Evolutionary conservation across 2,888 invertebrate species (phyloP).

Genomic region (Creontiades dilutus): DNA sequence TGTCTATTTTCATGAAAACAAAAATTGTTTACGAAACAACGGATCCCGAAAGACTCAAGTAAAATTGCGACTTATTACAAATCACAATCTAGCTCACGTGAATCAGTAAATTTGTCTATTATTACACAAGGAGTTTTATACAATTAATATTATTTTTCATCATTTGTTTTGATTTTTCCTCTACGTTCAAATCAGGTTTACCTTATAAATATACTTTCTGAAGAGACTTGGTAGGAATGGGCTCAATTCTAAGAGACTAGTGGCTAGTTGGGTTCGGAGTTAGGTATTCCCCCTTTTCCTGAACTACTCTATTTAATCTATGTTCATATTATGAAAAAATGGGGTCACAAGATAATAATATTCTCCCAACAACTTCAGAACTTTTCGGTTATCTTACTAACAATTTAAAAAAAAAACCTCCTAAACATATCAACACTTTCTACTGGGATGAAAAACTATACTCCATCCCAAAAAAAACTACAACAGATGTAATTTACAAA

Average conservation of each 20-base stretch:
- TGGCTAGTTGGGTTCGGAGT: conserved; percentile 9
- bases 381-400: conserved; percentile 10
- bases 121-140: conserved; percentile 17
- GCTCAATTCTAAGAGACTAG: conserved; percentile 38
- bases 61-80: conserved; percentile 22
- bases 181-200: conserved; percentile 31
- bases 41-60: conserved; percentile 37
- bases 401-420: neutral
- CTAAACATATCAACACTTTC: neutral
- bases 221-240: neutral
- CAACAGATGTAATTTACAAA: neutral
- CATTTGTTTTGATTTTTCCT: neutral
- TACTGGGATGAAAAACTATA: neutral
- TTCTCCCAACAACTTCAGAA: neutral
- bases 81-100: conserved; percentile 38
- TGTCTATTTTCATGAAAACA: neutral
- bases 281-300: neutral
- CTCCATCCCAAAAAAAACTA: neutral
- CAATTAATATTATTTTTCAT: neutral
- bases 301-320: neutral
- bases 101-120: conserved; percentile 38
- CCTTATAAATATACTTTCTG: conserved; percentile 5
- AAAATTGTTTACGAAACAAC: conserved; percentile 37
- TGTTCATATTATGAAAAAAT: neutral
- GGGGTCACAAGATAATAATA: neutral